Base-by-base conservation (phyloP, 1,140 invertebrate genomes). In the Phocides pigmalion region DNA sequence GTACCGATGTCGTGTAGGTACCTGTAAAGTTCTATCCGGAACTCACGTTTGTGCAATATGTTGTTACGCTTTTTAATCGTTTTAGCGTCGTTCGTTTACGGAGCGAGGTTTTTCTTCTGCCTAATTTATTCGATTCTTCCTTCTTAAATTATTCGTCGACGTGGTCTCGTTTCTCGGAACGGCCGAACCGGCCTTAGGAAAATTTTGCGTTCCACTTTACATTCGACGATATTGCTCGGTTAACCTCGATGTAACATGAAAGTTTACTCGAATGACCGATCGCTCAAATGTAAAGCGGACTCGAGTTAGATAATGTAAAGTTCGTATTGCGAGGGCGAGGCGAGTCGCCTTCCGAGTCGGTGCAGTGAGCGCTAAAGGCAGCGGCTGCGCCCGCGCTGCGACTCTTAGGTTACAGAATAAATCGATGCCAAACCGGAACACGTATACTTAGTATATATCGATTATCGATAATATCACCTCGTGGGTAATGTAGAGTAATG, bases 351-450 rank as follows among this genome's bases (percentile, higher is more conserved):
- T n/a, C 56, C 53, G 58, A 54, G 70, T 65, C 61, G 70, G 62
- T 68, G 62, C 73, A 65, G 72, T 65, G 66, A 70, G 71, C 64
- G 64, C 54, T 59, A 58, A 39, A 39, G 46, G 63, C 66, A 56
- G 25, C 47, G 44, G 47, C 56, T 42, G 59, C 71, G 64, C 54
- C 71, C 68, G 70, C 71, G 68, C 70, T 72, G 65, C 53, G 37
- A 75, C 76, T 67, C 64, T 76, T 87, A 82, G 85, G 78, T 81
- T 88, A 87, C 83, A 81, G 72, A 81, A 81, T 72, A 79, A 86
- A 88, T 84, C 76, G 89, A 87, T 89, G 87, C 87, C 87, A 91
- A 91, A 91, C 81, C 78, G 75, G 81, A 87, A 86, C 74, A 82
- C 79, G 87, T 88, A 87, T 89, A 89, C 82, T 87, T 82, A 89